Conservation (phyloP, 2,797 vertebrate genomes). For the Vespertilio murinus region DNA sequence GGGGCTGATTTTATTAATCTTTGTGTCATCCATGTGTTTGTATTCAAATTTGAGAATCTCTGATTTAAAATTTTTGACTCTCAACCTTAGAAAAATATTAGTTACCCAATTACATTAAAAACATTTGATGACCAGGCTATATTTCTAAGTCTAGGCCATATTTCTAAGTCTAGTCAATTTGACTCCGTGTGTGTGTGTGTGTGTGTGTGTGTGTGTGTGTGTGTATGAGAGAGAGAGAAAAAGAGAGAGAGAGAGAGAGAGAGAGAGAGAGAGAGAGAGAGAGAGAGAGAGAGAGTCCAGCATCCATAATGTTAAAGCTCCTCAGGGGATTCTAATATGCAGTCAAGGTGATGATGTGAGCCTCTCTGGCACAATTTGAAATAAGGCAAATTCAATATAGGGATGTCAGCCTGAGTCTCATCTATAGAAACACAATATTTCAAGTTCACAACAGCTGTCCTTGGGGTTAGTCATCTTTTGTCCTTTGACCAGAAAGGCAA, state of each 20-base stretch:
- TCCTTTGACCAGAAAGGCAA: neutral
- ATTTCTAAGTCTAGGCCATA: neutral
- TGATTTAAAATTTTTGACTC: neutral
- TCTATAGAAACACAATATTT: neutral
- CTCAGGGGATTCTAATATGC: neutral
- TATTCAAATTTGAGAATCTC: neutral
- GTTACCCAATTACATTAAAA: neutral
- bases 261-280: neutral
- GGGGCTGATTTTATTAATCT: neutral
- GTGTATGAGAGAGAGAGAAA: neutral
- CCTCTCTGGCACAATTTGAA: neutral
- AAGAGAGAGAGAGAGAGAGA: neutral
- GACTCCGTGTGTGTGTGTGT: neutral
- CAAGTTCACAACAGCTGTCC: neutral
- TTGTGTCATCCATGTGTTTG: neutral
- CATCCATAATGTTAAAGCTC: neutral
- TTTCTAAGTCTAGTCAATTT: neutral
- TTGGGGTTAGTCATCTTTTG: neutral
- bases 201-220: no score
- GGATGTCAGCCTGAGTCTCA: neutral
- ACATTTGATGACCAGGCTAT: neutral
- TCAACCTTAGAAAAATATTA: neutral
- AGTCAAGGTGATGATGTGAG: neutral
- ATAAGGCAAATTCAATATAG: neutral
- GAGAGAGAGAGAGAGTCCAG: neutral